Evolutionary conservation across 2,797 vertebrate species (phyloP), one percentile per base, ranked within the genome.

Genomic region (Siniperca obscura): DNA sequence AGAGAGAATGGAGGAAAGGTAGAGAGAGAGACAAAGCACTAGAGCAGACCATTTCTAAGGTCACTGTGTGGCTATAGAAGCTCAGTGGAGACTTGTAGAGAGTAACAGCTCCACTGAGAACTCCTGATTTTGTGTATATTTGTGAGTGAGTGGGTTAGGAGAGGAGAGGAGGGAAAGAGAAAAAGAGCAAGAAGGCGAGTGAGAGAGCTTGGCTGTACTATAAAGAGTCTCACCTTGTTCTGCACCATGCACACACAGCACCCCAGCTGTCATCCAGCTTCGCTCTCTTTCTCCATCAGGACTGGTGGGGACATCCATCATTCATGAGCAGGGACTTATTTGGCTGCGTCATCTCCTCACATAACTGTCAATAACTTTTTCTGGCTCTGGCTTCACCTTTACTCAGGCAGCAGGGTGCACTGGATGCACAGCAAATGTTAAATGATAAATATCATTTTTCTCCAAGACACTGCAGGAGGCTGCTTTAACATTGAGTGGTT

Each of bases 161-260:
- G 55, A 74, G 82, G 38, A 27, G 34, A 61, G 52, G 75, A 60
- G 64, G 40, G 70, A 38, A 44, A 44, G 4, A 34, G 36, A 48
- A 38, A 16, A 27, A n/a, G 19, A 27, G 22, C n/a, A 44, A 46
- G 74, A 46, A 42, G 44, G 79, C 38, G 70, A 22, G 60, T 69
- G 69, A 25, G 61, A 61, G 78, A 64, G 65, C 77, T 55, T 56
- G 74, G 67, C 81, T 76, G 68, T 79, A 82, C 85, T 74, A 85
- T 85, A 83, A 91, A 90, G 78, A 80, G 48, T 76, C 88, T 91
- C 92, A 94, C 93, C 93, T 94, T 93, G 93, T 95, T 95, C 93
- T 94, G 93, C 93, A 94, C 90, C 91, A 94, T 94, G 91, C 93
- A 89, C 92, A 93, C 90, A 91, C 86, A 90, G 85, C 87, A 88